A percentile compares a stretch with the other conserved stretches of the same genome.
These are phyloP conservation scores for Eupleurogrammus muticus DNA, from an alignment of 2,797 vertebrate species.

Conservation along the genomic window DNA sequence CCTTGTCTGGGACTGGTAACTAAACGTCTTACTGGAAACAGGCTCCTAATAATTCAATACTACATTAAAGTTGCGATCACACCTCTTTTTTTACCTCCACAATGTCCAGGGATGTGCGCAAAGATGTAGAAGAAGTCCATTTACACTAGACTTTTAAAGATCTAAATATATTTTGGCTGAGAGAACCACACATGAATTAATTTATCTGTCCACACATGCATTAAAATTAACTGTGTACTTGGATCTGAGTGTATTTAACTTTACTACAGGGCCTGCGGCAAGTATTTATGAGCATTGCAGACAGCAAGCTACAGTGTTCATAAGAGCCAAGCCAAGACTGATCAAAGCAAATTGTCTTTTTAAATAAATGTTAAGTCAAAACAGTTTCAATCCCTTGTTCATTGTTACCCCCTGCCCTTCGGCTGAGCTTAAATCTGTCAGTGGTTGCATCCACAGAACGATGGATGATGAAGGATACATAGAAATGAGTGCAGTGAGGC, in stretches of 20 bases:
- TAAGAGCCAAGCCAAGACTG: not conserved
- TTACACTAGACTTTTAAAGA: constrained; percentile 6
- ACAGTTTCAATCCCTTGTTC: not conserved
- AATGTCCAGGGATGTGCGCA: constrained; percentile 10
- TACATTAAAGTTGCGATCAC: constrained; percentile 30
- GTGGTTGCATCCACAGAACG: not conserved
- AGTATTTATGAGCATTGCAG: not conserved
- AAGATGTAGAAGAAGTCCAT: not conserved
- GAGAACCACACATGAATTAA: not conserved
- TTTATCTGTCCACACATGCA: not conserved
- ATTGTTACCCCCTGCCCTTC: not conserved
- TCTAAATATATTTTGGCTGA: constrained; percentile 1
- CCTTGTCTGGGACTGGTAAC: constrained; percentile 29
- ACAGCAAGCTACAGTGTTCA: not conserved
- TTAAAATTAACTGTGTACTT: not conserved
- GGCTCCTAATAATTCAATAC: constrained; percentile 34
- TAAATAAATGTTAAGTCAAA: not conserved
- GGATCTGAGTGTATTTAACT: not conserved
- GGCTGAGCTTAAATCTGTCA: constrained; percentile 5
- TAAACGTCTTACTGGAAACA: constrained; percentile 52
- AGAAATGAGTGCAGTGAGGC: not conserved
- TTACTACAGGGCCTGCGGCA: not conserved
- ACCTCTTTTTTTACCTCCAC: constrained; percentile 33
- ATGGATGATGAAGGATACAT: not conserved
- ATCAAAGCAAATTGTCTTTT: not conserved